These are phyloP conservation scores for Eptatretus burgeri DNA, from an alignment of 2,113 vertebrate genomes.

Conservation along the genomic window DNA sequence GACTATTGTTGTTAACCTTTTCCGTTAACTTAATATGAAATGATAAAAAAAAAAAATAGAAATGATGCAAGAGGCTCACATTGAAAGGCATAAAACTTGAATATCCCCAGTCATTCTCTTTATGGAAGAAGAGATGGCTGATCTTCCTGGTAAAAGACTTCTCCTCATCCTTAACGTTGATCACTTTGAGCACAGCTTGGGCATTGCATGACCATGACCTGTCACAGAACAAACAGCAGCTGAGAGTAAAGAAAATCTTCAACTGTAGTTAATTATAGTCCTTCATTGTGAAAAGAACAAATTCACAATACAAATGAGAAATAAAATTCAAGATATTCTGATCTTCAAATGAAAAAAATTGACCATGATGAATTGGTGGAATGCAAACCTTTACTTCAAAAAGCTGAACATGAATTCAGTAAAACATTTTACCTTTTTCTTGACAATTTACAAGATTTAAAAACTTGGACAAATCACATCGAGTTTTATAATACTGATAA, in stretches of 20 bases:
- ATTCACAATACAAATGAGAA: background rate
- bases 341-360: background rate
- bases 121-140: constrained; percentile 95
- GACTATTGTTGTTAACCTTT: too few relatives aligned
- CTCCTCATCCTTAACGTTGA: constrained; percentile 92
- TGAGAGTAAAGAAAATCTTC: background rate
- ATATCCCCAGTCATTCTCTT: constrained; percentile 97
- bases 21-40: too few relatives aligned
- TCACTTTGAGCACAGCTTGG: constrained; percentile 93
- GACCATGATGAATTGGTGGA: background rate
- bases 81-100: constrained; percentile 99
- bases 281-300: background rate
- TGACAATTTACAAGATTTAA: background rate
- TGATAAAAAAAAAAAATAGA: too few relatives aligned
- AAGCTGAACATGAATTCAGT: background rate
- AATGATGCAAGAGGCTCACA: constrained; percentile 23
- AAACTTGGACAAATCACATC: background rate
- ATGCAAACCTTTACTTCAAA: background rate
- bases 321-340: background rate
- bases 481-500: background rate
- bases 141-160: constrained; percentile 94
- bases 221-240: constrained; percentile 10
- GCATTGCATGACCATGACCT: constrained; percentile 98
- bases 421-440: background rate
- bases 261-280: constrained; percentile 11